Evolutionary conservation across 1,140 invertebrate species (phyloP), one percentile per base, ranked within the genome.

Genomic region (Drosophila albomicans): DNA sequence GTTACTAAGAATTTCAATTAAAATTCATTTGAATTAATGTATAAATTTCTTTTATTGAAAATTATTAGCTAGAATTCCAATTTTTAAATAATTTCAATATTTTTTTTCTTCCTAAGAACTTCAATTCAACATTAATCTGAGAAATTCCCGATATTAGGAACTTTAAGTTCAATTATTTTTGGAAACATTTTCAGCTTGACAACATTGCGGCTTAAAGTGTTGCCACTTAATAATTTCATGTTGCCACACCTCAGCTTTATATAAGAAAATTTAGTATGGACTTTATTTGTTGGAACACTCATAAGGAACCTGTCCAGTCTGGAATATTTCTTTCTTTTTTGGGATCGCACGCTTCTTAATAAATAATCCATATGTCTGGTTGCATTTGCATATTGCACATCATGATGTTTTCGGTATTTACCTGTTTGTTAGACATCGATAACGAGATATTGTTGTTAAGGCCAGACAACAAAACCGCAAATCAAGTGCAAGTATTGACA

Each of bases 311-410:
- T 38, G 64, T 74, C 13, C 7, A 30, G 16, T 62, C 28, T 11
- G 8, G 28, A 73, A 61, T 61, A 28, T 51, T 51, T 45, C 3
- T 25, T 51, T 45, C 35, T 56, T 8, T 38, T 43, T 11, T 11
- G 28, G 52, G 15, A 13, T 13, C 41, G 7, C 57, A 59, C 38
- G 43, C 62, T 78, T 72, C 64, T 35, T 63, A 75, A 78, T 76
- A 62, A 54, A 51, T 65, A 43, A 52, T 35, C 48, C 56, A 70
- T 61, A 46, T 78, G 78, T 78, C 74, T 85, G 75, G 61, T 64
- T 35, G 1, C 56, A 77, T 87, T 86, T 77, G 64, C 78, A 85
- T 85, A 71, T 65, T 68, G 73, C 81, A 76, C 38, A 58, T 62
- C 61, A 56, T 16, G 28, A 28, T 48, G 82, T 43, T 73, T 48